A percentile compares a stretch with the other conserved stretches of the same genome.
These are phyloP conservation scores for Linurgus olivaceus DNA, from an alignment of 2,797 vertebrate species.

Conservation along the genomic window DNA sequence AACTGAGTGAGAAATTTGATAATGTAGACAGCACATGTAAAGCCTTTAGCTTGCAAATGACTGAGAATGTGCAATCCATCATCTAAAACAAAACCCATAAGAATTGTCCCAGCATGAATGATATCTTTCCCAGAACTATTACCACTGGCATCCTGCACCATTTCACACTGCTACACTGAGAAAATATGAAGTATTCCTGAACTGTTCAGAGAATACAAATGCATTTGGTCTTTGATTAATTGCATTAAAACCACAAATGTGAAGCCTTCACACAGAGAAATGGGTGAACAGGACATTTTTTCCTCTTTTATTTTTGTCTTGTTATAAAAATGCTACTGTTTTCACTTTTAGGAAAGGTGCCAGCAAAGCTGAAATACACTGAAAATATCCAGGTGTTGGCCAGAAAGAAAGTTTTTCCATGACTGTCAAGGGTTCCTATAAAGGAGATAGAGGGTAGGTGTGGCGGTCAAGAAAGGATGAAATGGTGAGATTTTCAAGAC, in stretches of 20 bases:
- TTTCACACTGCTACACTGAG: slow-evolving; percentile 13
- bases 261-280: slow-evolving; percentile 32
- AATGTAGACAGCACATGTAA: slow-evolving; percentile 51
- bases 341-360: slow-evolving; percentile 52
- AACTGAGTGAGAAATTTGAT: slow-evolving; percentile 66
- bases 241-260: slow-evolving; percentile 36
- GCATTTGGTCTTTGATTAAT: slow-evolving; percentile 56
- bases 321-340: slow-evolving; percentile 49
- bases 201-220: slow-evolving; percentile 58
- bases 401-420: slow-evolving; percentile 6
- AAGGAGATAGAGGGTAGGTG: not conserved
- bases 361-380: slow-evolving; percentile 35
- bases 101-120: slow-evolving; percentile 64
- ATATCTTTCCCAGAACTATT: slow-evolving; percentile 54
- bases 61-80: slow-evolving; percentile 65
- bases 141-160: slow-evolving; percentile 49
- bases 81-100: slow-evolving; percentile 64
- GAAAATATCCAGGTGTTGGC: slow-evolving; percentile 44
- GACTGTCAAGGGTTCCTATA: not conserved
- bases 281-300: slow-evolving; percentile 46
- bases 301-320: slow-evolving; percentile 35
- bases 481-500: not conserved
- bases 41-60: slow-evolving; percentile 62
- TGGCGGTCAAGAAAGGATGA: not conserved
- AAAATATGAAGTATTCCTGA: slow-evolving; percentile 26